Base-by-base conservation (phyloP, 2,888 invertebrate genomes). In the Aspidiotus destructor region DNA sequence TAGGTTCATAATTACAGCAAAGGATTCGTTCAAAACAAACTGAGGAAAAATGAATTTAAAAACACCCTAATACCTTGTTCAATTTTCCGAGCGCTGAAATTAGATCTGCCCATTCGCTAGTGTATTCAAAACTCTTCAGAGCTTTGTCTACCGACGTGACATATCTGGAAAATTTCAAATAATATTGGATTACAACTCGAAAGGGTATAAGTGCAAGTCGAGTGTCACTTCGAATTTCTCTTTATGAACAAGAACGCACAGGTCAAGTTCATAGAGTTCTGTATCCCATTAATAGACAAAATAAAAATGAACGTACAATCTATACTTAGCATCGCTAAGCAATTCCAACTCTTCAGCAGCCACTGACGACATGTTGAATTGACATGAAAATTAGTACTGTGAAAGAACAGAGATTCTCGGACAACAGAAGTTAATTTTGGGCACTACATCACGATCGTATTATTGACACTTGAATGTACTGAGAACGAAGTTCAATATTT, bases 41-140 rank as follows among this genome's bases (percentile, higher is more conserved):
- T 28, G 28, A 28, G 28, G 28, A 28, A 28, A n/a, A 28, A 28
- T 28, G 1, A 28, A 28, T 17, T 2, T 55, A n/a, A 55, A 74
- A n/a, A n/a, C n/a, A n/a, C n/a, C n/a, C n/a, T n/a, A n/a, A 73
- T 79, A 90, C 92, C 84, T 93, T 93, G 77, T 90, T 91, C 48
- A 94, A 81, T 79, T 93, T 93, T 62, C 88, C 90, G 44, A 95
- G 79, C 7, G 92, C 92, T 68, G 91, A 87, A 75, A 95, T 94
- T 64, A 94, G 81, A 79, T 95, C 94, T 69, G 93, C 91, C 94
- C 94, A 94, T 83, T 94, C 93, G 74, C 89, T 89, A n/a, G 92
- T 91, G 76, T 88, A 89, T 75, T 95, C 94, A 79, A 94, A 95
- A 77, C 86, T 89, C 76, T 89, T 90, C 71, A 94, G 79, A 15